phyloP scores from a whole-genome alignment of 2,888 invertebrate genomes.

The Trichopoda pennipes region DNA sequence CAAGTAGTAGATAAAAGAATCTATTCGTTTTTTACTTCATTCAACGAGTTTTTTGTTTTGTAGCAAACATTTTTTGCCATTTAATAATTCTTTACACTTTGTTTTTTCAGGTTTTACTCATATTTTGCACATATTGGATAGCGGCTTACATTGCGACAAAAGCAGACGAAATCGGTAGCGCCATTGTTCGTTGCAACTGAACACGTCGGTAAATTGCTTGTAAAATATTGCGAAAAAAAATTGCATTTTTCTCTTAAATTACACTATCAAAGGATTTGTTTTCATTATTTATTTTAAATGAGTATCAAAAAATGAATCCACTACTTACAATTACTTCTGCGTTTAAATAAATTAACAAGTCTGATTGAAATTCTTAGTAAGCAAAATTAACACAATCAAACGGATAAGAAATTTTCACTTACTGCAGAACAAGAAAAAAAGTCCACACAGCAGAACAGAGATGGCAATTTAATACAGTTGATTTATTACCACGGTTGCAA shows the following conservation, averaged over 20 bases:
- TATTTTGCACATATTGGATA: conserved; percentile 13
- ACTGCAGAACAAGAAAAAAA: conserved; percentile 53
- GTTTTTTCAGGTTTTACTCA: conserved; percentile 23
- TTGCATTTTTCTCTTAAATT: conserved; percentile 14
- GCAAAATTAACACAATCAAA: conserved; percentile 39
- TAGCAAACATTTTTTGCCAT: no score
- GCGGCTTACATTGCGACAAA: conserved; percentile 56
- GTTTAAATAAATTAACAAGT: conserved; percentile 37
- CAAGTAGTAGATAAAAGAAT: neutral
- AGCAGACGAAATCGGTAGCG: conserved; percentile 28
- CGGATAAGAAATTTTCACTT: conserved; percentile 60
- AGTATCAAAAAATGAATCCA: neutral
- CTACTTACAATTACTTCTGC: conserved; percentile 60
- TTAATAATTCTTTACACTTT: neutral
- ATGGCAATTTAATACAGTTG: conserved; percentile 28
- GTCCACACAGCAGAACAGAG: conserved; percentile 37
- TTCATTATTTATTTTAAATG: neutral
- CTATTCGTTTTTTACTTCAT: neutral
- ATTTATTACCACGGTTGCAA: neutral
- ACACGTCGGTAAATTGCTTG: conserved; percentile 52
- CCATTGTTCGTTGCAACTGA: conserved; percentile 63
- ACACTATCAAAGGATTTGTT: conserved; percentile 6
- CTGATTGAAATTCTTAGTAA: conserved; percentile 18
- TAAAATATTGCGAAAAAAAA: conserved; percentile 38
- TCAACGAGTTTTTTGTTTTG: no score